Evolutionary conservation across 2,797 vertebrate genomes (phyloP).

Genomic region (Acanthurus leucopareius): DNA sequence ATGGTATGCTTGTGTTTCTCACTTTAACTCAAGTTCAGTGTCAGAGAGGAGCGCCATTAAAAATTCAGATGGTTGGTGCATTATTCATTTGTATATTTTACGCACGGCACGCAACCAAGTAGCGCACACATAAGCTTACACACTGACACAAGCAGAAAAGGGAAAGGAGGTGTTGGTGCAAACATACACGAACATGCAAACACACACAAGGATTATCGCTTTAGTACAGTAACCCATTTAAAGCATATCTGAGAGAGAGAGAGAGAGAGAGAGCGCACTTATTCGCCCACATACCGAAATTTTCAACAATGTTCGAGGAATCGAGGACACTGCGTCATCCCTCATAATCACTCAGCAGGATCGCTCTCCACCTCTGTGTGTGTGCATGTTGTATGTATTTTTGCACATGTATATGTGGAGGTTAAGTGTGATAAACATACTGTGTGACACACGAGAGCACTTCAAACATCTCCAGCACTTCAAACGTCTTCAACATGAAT

Average conservation of each 20-base stretch:
- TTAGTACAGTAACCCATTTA: slow-evolving; percentile 84
- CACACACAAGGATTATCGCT: slow-evolving; percentile 66
- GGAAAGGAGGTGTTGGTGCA: slow-evolving; percentile 41
- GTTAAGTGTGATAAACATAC: slow-evolving; percentile 11
- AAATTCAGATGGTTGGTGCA: slow-evolving; percentile 72
- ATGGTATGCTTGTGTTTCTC: slow-evolving; percentile 62
- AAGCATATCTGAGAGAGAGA: slow-evolving; percentile 67
- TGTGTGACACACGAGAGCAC: slow-evolving; percentile 20
- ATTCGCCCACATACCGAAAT: slow-evolving; percentile 73
- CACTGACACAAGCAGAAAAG: slow-evolving; percentile 19
- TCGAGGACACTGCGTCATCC: slow-evolving; percentile 79
- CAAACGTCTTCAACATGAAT: slow-evolving; percentile 25
- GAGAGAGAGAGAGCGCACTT: slow-evolving; percentile 46
- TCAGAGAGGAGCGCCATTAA: slow-evolving; percentile 71
- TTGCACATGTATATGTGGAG: slow-evolving; percentile 1
- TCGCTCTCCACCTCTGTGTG: slow-evolving; percentile 55
- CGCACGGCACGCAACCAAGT: slow-evolving; percentile 62
- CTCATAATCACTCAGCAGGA: slow-evolving; percentile 69
- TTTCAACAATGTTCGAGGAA: slow-evolving; percentile 77
- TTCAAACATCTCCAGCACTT: slow-evolving; percentile 14
- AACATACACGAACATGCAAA: slow-evolving; percentile 59
- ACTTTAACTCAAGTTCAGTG: slow-evolving; percentile 65
- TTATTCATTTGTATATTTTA: slow-evolving; percentile 77
- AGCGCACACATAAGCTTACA: slow-evolving; percentile 13
- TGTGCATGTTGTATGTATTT: slow-evolving; percentile 36